Percentiles rank a stretch among this genome's conserved stretches.
Evolutionary conservation across 92 coral and sea anemone species (phyloP).

Genomic region (Palythoa grandiflora): DNA sequence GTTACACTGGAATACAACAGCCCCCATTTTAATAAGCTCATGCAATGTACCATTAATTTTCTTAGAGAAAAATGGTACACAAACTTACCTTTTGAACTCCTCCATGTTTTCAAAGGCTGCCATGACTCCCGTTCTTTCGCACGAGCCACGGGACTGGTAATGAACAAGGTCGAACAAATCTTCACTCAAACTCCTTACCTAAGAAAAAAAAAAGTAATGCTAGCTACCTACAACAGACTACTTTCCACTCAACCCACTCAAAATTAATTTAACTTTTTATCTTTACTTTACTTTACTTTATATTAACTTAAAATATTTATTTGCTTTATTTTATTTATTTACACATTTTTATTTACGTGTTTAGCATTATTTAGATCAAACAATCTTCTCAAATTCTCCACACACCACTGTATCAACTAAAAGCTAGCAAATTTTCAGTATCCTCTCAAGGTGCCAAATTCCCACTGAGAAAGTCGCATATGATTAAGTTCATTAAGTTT

Average conservation of each 20-base stretch:
- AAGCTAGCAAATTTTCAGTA: no score
- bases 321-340: no score
- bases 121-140: constrained; percentile 96
- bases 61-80: neutral
- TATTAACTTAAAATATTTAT: no score
- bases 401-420: no score
- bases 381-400: no score
- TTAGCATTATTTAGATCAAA: no score
- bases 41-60: neutral
- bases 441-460: no score
- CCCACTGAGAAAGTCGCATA: no score
- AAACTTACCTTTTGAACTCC: constrained; percentile 84
- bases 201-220: neutral
- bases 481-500: no score
- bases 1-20: no score
- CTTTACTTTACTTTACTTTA: neutral
- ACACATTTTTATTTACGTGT: no score
- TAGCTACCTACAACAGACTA: neutral
- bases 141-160: constrained; percentile 70
- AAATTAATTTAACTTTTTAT: neutral
- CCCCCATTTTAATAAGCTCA: no score
- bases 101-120: constrained; percentile 86
- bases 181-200: constrained; percentile 98
- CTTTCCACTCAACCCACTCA: neutral
- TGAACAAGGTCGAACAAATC: constrained; percentile 90